Evolutionary conservation across 2,888 invertebrate species (phyloP), one percentile per base, ranked within the genome.

Genomic region (Lysandra bellargus): DNA sequence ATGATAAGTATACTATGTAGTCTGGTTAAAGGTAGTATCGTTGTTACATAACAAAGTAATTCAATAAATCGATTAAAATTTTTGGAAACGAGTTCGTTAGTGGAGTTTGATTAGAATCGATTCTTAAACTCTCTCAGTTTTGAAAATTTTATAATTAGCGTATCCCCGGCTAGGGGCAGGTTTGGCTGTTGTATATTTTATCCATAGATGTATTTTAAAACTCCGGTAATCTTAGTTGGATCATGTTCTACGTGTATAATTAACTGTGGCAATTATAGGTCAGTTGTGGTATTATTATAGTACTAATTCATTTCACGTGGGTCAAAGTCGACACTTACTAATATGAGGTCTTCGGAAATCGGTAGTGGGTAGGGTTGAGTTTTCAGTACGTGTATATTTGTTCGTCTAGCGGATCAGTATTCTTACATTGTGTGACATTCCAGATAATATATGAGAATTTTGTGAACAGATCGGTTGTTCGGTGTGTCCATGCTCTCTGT

Each of bases 361-460:
- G 79, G 79, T 79, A 79, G 75, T 61, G 79, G 79, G 75, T 78
- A 78, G 78, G 57, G 61, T 61, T 64, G 85, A 84, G 61, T 79
- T 74, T 87, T 87, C 88, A 88, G 86, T 87, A 88, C 88, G 88
- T 90, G 89, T 91, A 90, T 90, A 89, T 91, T 91, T 90, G 90
- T 91, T 91, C 44, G 87, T 91, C 89, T 90, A 92, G 93, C 90
- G 92, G 91, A 94, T 93, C 94, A 94, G 94, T 94, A 94, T 94
- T 94, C 91, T 91, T 90, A 91, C 90, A 92, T 89, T 93, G 92
- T 92, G 93, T 93, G 94, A 94, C 94, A 94, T 94, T 94, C 94
- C 94, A 94, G 90, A 91, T 89, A 88, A 87, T 89, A 85, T 90
- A 88, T 87, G 81, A 83, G 82, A 83, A 79, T 78, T 80, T 84